Base-by-base conservation (phyloP, 2,113 vertebrate genomes). In the Puma concolor region DNA sequence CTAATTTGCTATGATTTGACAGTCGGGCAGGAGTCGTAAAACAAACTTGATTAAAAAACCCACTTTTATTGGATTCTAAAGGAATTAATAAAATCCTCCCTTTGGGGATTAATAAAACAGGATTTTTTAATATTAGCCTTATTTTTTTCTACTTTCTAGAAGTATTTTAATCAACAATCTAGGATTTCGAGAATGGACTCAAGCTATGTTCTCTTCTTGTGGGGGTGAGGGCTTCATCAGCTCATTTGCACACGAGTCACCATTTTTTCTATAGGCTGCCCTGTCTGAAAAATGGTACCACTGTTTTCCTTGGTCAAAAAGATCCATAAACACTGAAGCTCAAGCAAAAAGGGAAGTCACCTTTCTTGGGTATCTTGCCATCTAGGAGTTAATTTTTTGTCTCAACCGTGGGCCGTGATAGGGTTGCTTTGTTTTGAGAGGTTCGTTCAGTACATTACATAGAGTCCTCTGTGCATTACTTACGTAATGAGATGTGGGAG, bases 11-110 rank as follows among this genome's bases (percentile, higher is more conserved):
- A 23, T 95, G 95, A 95, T 86, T 93, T 97, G 96, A 98, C 82
- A 96, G 90, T 95, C 91, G 85, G 50, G 27, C 81, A 93, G 66
- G n/a, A 95, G 86, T 66, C 93, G 60, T 83, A 95, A 98, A 98
- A 98, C 98, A 98, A 97, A 98, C 72, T 97, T 98, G 96, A 98
- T 98, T 98, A 97, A 98, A 96, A 98, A 96, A 90, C 54, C 91
- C 15, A 94, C 84, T 98, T 97, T 98, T 98, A 98, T 98, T 98
- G 98, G 98, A 98, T 98, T 98, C 96, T 95, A 97, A 97, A 97
- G 88, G 96, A 96, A 97, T 98, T 98, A 98, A 98, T 98, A 98
- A 98, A 98, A 98, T 97, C 36, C 60, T 97, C 85, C 97, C 97
- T 98, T 96, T 98, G 96, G 97, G 97, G 97, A 96, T 96, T 97